phyloP scores from a whole-genome alignment of 1,140 invertebrate species.

The Platorchestia sp. region DNA sequence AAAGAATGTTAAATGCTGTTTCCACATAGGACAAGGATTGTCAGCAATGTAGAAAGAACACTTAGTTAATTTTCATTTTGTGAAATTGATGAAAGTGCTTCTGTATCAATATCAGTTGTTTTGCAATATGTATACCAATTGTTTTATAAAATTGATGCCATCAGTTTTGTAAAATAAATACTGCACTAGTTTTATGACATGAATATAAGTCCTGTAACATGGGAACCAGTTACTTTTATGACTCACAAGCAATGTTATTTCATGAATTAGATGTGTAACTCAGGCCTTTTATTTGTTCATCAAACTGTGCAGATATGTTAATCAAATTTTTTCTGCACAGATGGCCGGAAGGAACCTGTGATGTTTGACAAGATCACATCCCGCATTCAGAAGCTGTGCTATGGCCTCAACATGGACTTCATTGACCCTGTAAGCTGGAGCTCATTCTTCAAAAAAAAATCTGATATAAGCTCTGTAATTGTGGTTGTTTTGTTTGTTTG shows the following conservation, averaged over 20 bases:
- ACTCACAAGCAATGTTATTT: neutral
- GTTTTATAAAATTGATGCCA: no score
- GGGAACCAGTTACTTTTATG: neutral
- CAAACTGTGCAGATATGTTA: neutral
- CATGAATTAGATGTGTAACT: neutral
- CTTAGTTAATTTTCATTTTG: no score
- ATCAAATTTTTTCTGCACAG: slow-evolving; percentile 69
- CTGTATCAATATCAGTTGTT: no score
- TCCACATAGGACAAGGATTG: no score
- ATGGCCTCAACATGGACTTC: slow-evolving; percentile 95
- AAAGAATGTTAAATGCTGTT: no score
- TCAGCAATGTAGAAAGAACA: no score
- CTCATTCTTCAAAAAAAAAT: neutral
- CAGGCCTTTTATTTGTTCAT: neutral
- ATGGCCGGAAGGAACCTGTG: slow-evolving; percentile 91
- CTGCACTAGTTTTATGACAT: neutral
- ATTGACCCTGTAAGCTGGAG: slow-evolving; percentile 88
- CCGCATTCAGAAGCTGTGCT: slow-evolving; percentile 94
- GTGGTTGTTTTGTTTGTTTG: neutral
- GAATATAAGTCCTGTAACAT: neutral
- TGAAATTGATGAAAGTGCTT: no score
- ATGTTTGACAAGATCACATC: slow-evolving; percentile 99
- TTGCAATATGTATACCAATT: no score
- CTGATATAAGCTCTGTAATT: neutral
- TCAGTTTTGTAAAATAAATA: neutral